Conservation (phyloP, 2,888 invertebrate species). For the Boloria selene region DNA sequence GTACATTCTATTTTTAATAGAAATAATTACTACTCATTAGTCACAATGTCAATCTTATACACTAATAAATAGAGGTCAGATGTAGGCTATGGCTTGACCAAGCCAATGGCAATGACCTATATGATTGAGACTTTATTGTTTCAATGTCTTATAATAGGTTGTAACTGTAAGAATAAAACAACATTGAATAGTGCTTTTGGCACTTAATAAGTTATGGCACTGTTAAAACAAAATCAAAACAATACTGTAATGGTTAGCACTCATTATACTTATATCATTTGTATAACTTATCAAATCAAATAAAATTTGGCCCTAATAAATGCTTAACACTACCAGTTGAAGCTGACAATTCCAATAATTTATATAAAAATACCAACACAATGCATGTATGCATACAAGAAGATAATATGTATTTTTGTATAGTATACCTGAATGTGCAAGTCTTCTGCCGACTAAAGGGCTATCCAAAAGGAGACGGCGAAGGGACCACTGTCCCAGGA, state of each 20-base stretch:
- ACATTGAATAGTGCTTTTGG: slow-evolving; percentile 4
- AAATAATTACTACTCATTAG: slow-evolving; percentile 27
- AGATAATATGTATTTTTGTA: not conserved
- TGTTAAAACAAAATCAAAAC: no score
- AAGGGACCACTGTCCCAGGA: slow-evolving; percentile 84
- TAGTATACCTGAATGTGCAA: slow-evolving; percentile 75
- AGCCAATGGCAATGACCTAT: slow-evolving; percentile 50
- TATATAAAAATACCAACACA: no score
- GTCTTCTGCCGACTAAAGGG: slow-evolving; percentile 85
- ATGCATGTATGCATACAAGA: no score
- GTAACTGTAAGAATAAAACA: slow-evolving; percentile 42
- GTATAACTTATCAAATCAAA: no score
- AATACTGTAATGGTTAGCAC: no score
- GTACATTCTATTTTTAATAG: slow-evolving; percentile 34
- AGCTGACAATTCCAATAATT: no score
- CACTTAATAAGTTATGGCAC: not conserved
- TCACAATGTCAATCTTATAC: slow-evolving; percentile 32
- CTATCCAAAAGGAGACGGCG: slow-evolving; percentile 87
- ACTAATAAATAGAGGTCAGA: slow-evolving; percentile 33
- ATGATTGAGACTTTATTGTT: slow-evolving; percentile 49
- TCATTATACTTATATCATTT: no score
- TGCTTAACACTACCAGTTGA: no score
- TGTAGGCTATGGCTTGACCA: slow-evolving; percentile 22
- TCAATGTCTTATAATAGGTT: slow-evolving; percentile 50
- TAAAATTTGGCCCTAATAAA: no score